These are phyloP conservation scores for Siderastrea siderea DNA, from an alignment of 92 coral and sea anemone genomes.

Conservation along the genomic window DNA sequence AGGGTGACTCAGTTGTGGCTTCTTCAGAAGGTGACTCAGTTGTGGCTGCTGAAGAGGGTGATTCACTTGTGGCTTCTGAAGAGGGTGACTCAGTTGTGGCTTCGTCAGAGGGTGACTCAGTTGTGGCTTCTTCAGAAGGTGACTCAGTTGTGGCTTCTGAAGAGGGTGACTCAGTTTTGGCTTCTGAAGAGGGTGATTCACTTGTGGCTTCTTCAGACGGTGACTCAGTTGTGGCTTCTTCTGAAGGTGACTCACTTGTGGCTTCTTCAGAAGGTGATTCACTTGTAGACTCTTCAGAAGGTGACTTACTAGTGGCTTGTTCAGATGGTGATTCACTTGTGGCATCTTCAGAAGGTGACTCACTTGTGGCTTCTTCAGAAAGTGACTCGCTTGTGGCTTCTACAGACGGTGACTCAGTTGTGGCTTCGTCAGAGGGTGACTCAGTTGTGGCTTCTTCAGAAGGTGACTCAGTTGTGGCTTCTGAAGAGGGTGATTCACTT, in stretches of 20 bases:
- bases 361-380: neutral
- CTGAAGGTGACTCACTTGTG: neutral
- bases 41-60: neutral
- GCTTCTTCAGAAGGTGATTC: neutral
- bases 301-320: neutral
- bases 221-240: neutral
- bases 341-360: neutral
- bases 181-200: neutral
- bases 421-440: neutral
- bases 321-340: neutral
- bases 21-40: neutral
- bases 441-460: slow-evolving; percentile 1
- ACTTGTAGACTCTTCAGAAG: neutral
- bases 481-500: neutral
- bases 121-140: neutral
- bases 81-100: neutral
- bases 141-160: neutral
- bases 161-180: neutral
- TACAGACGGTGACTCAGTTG: neutral
- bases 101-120: neutral
- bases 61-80: neutral
- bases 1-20: neutral
- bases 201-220: neutral
- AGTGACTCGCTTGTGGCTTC: neutral
- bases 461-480: neutral